phyloP scores from a whole-genome alignment of 2,888 invertebrate genomes.

The Scaptodrosophila latifasciaeformis region DNA sequence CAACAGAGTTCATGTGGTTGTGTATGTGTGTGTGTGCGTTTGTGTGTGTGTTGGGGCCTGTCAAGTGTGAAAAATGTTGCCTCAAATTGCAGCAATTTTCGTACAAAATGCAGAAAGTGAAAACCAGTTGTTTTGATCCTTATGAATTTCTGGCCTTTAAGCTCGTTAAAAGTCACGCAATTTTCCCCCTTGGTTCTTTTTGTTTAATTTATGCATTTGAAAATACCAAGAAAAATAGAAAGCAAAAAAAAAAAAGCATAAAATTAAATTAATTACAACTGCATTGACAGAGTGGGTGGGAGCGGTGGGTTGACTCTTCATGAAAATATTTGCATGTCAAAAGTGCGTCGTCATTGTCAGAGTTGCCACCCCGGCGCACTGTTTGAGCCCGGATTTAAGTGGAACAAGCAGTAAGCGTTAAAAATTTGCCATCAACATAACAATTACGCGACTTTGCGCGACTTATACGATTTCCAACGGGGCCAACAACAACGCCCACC shows the following conservation, averaged over 20 bases:
- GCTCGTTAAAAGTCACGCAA: conserved; percentile 67
- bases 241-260: too few species aligned
- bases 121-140: conserved; percentile 27
- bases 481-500: background rate
- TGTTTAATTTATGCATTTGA: conserved; percentile 67
- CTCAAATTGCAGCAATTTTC: conserved; percentile 48
- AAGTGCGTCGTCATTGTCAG: conserved; percentile 51
- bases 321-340: conserved; percentile 65
- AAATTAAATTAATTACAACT: conserved; percentile 67
- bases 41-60: too few species aligned
- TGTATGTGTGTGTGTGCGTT: too few species aligned
- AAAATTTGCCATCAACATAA: conserved; percentile 61
- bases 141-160: too few species aligned
- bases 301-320: too few species aligned
- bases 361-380: background rate
- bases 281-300: conserved; percentile 20
- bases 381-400: too few species aligned
- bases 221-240: too few species aligned
- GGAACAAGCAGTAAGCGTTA: too few species aligned
- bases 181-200: conserved; percentile 10
- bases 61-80: conserved; percentile 65
- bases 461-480: background rate
- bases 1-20: too few species aligned
- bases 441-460: conserved; percentile 42
- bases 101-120: conserved; percentile 47